Evolutionary conservation across 2,797 vertebrate genomes (phyloP).

Genomic region (Chaenodraco wilsoni): DNA sequence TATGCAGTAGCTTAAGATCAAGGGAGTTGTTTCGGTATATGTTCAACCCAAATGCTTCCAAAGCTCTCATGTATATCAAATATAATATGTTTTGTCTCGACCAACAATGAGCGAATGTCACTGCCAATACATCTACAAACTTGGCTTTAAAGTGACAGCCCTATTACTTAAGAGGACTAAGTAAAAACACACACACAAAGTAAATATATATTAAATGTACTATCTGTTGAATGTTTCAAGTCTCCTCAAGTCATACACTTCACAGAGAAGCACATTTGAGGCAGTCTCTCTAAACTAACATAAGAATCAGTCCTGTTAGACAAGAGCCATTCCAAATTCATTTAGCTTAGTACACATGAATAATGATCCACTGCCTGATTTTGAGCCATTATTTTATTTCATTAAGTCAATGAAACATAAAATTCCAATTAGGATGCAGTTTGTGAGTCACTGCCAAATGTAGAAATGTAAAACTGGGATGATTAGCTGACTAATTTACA

Average conservation of each 20-base stretch:
- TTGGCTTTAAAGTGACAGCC: background rate
- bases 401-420: conserved; percentile 64
- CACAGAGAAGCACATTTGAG: background rate
- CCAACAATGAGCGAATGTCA: too few species aligned
- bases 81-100: too few species aligned
- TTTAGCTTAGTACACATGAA: conserved; percentile 32
- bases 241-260: background rate
- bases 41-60: too few species aligned
- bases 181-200: too few species aligned
- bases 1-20: too few species aligned
- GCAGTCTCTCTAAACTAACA: background rate
- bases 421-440: conserved; percentile 59
- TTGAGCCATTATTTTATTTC: conserved; percentile 55
- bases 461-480: conserved; percentile 44
- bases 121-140: background rate
- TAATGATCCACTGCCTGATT: conserved; percentile 44
- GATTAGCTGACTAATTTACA: conserved; percentile 46
- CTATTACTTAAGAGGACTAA: too few species aligned
- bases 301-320: conserved; percentile 7
- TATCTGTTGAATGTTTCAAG: background rate
- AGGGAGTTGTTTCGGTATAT: too few species aligned
- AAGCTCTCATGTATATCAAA: too few species aligned
- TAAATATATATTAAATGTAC: too few species aligned
- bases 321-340: conserved; percentile 8
- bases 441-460: conserved; percentile 51